Conservation (phyloP, 2,113 vertebrate species). For the Macheiramphus alcinus region DNA sequence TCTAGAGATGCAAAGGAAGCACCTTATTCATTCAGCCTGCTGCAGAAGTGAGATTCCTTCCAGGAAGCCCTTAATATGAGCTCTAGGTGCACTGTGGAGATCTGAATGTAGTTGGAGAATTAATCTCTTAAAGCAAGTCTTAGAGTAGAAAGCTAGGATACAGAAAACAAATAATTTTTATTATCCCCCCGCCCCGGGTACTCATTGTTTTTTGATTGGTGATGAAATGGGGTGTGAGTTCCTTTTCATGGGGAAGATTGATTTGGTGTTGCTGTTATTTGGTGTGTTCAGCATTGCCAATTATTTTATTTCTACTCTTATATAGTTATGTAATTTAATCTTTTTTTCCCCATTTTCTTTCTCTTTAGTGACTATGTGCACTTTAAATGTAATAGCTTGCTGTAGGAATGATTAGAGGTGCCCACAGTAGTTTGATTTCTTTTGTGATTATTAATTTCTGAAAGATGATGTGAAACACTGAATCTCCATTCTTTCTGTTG, state of each 20-base stretch:
- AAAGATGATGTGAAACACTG: neutral
- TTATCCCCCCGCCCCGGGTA: accelerated
- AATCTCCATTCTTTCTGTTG: neutral
- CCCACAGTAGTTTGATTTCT: neutral
- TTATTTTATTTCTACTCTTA: neutral
- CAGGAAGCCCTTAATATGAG: neutral
- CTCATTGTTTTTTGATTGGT: neutral
- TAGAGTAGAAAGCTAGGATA: neutral
- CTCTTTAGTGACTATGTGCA: neutral
- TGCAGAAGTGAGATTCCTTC: neutral
- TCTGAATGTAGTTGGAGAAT: neutral
- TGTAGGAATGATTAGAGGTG: neutral
- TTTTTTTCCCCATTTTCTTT: neutral
- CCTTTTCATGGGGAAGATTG: neutral
- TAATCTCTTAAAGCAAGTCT: neutral
- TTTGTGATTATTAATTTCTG: neutral
- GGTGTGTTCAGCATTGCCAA: neutral
- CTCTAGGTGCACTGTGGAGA: accelerated
- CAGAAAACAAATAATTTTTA: neutral
- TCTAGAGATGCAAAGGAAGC: neutral
- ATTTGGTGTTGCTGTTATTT: neutral
- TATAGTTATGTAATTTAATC: neutral
- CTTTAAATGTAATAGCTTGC: neutral
- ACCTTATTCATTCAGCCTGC: neutral
- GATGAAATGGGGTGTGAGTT: neutral